Base-by-base conservation (phyloP, 2,888 invertebrate species). In the Synergus umbraculus region DNA sequence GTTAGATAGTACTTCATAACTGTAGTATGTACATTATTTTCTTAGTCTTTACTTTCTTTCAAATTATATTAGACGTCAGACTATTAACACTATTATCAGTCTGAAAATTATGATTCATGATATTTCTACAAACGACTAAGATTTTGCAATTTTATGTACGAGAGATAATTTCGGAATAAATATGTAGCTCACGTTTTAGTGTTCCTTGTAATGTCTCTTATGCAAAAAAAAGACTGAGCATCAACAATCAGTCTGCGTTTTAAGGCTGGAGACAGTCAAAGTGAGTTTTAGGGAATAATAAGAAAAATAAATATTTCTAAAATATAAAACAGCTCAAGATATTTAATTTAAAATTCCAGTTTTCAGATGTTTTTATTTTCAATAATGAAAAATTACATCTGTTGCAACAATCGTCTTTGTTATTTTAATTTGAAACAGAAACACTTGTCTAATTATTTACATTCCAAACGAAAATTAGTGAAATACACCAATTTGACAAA, bases 381-480 rank as follows among this genome's bases (percentile, higher is more conserved):
- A 54, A 9, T n/a, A n/a, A 54, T 54, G 54, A n/a, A 54, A n/a
- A n/a, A 54, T 4, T 54, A 7, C 54, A 54, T 18, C 54, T 54
- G 54, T n/a, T n/a, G 0, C 54, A 54, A 54, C 54, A n/a, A 54
- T 54, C 13, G 54, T 0, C 8, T 54, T 54, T 54, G 54, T 54
- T n/a, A n/a, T 54, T 54, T n/a, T 54, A 54, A 54, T n/a, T 54
- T n/a, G n/a, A n/a, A 10, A 54, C n/a, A 54, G 9, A 54, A 9
- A 54, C 54, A 54, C 54, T 54, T 54, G 54, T n/a, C 54, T 54
- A 54, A 54, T 37, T 37, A 37, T 54, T 54, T n/a, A 54, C n/a
- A n/a, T 54, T 54, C 54, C 0, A 18, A 54, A 9, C 9, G 7
- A 44, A 44, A 1, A 44, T 44, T 44, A 44, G 44, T 10, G 44